Evolutionary conservation across 2,113 vertebrate species (phyloP).

Genomic region (Pungitius pungitius): DNA sequence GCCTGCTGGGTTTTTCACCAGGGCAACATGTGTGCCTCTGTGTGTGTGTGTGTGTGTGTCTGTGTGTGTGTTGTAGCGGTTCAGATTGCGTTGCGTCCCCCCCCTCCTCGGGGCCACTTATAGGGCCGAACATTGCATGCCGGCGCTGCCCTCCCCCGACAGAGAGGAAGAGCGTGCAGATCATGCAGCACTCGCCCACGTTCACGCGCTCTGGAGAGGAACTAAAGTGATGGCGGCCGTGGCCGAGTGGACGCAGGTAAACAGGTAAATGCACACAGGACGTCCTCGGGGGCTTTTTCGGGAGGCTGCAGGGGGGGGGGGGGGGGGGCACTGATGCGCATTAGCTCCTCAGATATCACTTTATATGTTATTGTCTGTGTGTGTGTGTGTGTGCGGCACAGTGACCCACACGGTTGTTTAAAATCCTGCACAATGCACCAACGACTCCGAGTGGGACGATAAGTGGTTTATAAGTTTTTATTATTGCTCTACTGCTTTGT

Average conservation of each 20-base stretch:
- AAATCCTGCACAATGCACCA: neutral
- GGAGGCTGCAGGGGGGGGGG: too few species aligned
- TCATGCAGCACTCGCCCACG: slow-evolving; percentile 9
- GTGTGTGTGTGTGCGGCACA: neutral
- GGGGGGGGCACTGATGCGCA: too few species aligned
- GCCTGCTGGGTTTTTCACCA: slow-evolving; percentile 59
- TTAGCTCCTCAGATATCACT: too few species aligned
- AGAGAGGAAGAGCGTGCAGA: slow-evolving; percentile 14
- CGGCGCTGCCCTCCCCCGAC: slow-evolving; percentile 1
- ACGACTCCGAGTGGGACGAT: neutral
- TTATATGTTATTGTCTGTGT: too few species aligned
- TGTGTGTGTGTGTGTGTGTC: slow-evolving; percentile 15
- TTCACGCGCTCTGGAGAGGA: slow-evolving; percentile 28
- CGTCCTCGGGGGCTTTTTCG: neutral
- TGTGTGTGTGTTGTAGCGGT: slow-evolving; percentile 20
- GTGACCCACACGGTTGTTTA: neutral
- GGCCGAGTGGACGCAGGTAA: slow-evolving; percentile 50
- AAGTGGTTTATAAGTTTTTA: neutral
- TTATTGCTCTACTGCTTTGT: neutral
- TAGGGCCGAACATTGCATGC: slow-evolving; percentile 19
- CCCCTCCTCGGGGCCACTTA: slow-evolving; percentile 27
- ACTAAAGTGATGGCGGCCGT: slow-evolving; percentile 24
- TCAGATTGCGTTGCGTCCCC: slow-evolving; percentile 52
- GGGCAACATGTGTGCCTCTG: slow-evolving; percentile 2
- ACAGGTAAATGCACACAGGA: neutral